Evolutionary conservation across 2,113 vertebrate genomes (phyloP).

Genomic region (Empidonax traillii): DNA sequence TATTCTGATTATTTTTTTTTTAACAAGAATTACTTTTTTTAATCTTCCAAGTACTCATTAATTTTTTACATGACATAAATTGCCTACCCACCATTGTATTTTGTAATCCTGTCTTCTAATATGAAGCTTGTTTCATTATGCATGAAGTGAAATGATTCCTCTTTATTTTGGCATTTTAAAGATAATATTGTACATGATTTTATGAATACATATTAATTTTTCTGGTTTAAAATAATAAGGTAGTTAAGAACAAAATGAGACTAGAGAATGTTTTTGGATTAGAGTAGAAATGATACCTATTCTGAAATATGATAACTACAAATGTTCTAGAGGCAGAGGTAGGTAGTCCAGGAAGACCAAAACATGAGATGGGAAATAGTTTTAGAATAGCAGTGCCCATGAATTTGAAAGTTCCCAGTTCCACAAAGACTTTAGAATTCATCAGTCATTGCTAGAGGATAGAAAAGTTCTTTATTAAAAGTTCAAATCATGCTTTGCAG

Average conservation of each 20-base stretch:
- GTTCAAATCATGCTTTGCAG: not conserved
- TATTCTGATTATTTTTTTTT: not conserved
- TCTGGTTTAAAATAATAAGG: not conserved
- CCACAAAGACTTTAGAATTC: not conserved
- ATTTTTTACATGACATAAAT: not conserved
- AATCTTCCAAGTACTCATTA: not conserved
- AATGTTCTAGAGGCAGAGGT: not conserved
- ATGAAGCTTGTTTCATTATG: not conserved
- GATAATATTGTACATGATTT: not conserved
- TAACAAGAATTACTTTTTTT: not conserved
- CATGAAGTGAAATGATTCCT: not conserved
- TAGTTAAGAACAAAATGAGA: not conserved
- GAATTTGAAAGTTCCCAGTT: not conserved
- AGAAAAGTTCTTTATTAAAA: not conserved
- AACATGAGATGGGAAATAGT: not conserved
- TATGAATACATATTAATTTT: not conserved
- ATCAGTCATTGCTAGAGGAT: not conserved
- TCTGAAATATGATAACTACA: not conserved
- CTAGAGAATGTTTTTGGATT: not conserved
- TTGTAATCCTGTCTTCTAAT: not conserved
- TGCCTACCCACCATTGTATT: not conserved
- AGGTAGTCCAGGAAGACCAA: not conserved
- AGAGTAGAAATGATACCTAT: not conserved
- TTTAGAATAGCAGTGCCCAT: not conserved
- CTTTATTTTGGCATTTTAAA: not conserved